A percentile compares a stretch with the other conserved stretches of the same genome.
These are phyloP conservation scores for Apocheima hispidaria DNA, from an alignment of 2,888 invertebrate genomes.

Conservation along the genomic window DNA sequence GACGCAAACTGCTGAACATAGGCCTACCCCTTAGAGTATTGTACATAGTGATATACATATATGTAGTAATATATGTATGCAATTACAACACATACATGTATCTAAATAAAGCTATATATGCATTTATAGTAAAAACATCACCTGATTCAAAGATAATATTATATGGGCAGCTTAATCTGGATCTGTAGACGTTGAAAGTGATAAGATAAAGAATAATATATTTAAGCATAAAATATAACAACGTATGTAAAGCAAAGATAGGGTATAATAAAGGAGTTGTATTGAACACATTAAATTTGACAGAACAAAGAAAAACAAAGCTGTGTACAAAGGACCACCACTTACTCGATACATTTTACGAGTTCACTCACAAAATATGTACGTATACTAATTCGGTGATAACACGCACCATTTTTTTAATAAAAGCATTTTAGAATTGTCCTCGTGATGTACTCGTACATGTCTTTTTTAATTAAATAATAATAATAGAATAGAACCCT, in stretches of 20 bases:
- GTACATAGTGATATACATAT: background rate
- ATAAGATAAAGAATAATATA: slow-evolving; percentile 20
- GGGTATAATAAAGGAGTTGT: slow-evolving; percentile 11
- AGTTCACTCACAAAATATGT: too few relatives aligned
- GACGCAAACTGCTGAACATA: too few relatives aligned
- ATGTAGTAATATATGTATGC: background rate
- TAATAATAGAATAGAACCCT: background rate
- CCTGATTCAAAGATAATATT: slow-evolving; percentile 17
- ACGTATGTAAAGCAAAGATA: background rate
- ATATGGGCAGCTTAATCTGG: background rate
- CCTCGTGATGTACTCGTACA: too few relatives aligned
- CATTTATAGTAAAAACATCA: background rate
- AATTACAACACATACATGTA: background rate
- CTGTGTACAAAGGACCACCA: background rate
- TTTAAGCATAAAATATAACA: background rate
- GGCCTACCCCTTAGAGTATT: too few relatives aligned
- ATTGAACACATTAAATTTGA: slow-evolving; percentile 9
- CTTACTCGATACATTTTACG: too few relatives aligned
- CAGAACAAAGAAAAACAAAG: background rate
- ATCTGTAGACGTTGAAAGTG: slow-evolving; percentile 11
- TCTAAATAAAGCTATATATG: background rate
- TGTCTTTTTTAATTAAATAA: background rate
- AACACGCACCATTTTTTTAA: too few relatives aligned
- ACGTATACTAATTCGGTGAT: too few relatives aligned
- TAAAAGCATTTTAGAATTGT: too few relatives aligned